Percentiles rank a stretch among this genome's conserved stretches.
Conservation (phyloP, 92 coral and sea anemone genomes). For the Epizoanthus rinbou region DNA sequence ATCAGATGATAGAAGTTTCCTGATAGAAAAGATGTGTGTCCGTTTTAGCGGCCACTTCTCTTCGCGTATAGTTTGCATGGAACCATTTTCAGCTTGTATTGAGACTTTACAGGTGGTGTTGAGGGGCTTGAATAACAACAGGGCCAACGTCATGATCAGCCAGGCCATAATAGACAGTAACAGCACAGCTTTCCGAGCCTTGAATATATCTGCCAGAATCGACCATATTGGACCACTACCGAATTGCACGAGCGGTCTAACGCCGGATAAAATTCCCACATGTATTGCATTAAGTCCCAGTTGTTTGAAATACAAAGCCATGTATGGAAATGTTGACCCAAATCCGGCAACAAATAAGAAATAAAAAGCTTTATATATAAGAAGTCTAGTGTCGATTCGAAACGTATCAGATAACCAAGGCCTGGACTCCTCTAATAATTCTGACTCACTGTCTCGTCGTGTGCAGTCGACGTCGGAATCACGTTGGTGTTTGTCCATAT, state of each 20-base stretch:
- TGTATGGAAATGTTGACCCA: constrained; percentile 94
- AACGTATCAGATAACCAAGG: constrained; percentile 14
- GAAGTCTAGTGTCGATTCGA: constrained; percentile 63
- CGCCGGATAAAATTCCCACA: constrained; percentile 90
- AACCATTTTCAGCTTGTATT: not conserved
- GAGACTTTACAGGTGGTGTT: constrained; percentile 71
- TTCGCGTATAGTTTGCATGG: not conserved
- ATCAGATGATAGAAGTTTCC: not conserved
- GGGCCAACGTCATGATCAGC: constrained; percentile 93
- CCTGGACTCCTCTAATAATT: not conserved
- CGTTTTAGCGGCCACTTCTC: not conserved
- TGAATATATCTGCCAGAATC: constrained; percentile 82
- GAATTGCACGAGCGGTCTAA: constrained; percentile 88
- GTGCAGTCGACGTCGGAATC: not conserved
- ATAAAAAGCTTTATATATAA: constrained; percentile 89
- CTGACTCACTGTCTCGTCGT: not conserved
- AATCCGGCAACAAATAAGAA: constrained; percentile 96
- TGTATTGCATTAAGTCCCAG: constrained; percentile 86
- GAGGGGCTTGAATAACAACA: constrained; percentile 76
- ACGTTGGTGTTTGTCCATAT: not conserved
- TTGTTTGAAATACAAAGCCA: constrained; percentile 93
- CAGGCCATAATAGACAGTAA: constrained; percentile 84
- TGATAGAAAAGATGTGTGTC: constrained; percentile 13
- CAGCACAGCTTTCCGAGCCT: constrained; percentile 85
- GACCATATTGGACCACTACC: constrained; percentile 97